Evolutionary conservation across 2,113 vertebrate species (phyloP), one percentile per base, ranked within the genome.

Genomic region (Bagarius yarrelli): DNA sequence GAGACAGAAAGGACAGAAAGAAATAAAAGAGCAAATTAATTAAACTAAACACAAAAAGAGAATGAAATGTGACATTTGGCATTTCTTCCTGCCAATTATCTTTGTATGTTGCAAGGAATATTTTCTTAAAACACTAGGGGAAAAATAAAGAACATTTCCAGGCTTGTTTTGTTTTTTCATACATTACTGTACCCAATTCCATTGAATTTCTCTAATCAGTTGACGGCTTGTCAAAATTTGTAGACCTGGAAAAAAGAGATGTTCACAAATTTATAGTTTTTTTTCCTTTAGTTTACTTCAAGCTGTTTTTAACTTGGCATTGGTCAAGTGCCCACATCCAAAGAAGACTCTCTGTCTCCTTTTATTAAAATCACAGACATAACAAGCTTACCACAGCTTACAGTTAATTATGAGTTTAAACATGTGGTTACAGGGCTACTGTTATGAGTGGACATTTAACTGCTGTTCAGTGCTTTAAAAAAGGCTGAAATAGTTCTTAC

Each of bases 321-420:
- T 85, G 87, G 87, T 87, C 87, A 87, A 75, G 50, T 67, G 57
- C 40, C 27, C 61, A 80, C 21, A 30, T 69, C 30, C 21, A 23
- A 85, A 70, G 69, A 74, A 5, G 78, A 63, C 30, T 32, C 75
- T 78, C 25, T 67, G 87, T 87, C 89, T 81, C 78, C 76, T 69
- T 27, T 36, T 23, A 84, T 90, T 79, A 88, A 72, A 76, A 82
- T 88, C 87, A 85, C 50, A 74, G 78, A 30, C 57, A 77, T 63
- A 85, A 81, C 76, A 78, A 71, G 40, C 67, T 71, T 50, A 71
- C 44, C 67, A 32, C 32, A 67, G 55, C 73, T 34, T 61, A 53
- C 66, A 52, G 87, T 88, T 81, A 81, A 82, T 44, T 72, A 80
- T 66, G 57, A 36, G 76, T 47, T 66, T 73, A 71, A 77, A 32